Evolutionary conservation across 2,113 vertebrate genomes (phyloP), one percentile per base, ranked within the genome.

Genomic region (Thalassarche chlororhynchos): DNA sequence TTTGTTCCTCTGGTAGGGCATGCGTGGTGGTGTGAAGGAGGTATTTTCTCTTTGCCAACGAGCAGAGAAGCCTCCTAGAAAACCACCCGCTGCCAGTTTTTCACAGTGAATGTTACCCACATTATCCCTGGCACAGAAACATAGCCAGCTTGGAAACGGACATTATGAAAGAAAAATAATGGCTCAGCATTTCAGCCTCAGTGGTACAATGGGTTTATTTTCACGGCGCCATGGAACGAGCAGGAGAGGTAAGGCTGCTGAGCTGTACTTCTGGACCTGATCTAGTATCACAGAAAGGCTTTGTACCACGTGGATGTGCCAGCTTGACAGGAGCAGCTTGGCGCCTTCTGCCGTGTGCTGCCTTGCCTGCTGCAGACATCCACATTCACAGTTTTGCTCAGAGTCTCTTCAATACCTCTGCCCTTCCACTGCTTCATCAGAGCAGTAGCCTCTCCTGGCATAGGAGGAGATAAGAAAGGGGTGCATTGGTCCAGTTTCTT

Each of bases 101-200:
- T 90, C 65, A 46, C 52, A 79, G 80, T 26, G 84, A 91, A 79
- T 61, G 57, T 83, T 84, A 49, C 61, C 94, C 77, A 94, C 93
- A 79, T 76, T 91, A 71, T 51, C 87, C 91, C 95, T 95, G 84
- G 91, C 77, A 76, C 26, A 95, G 84, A 84, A 84, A 88, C 61
- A 58, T 18, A 72, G 83, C 52, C 90, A 92, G 65, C 32, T 79
- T 94, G 89, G 86, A 91, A 92, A 92, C 1, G 0, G 74, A 91
- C 82, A 86, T 57, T 49, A 72, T 89, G 87, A 95, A 95, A 93
- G 86, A 91, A 97, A 97, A 96, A 84, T 93, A 87, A 95, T 77
- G 81, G 65, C 91, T 97, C 92, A 83, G 75, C 81, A 77, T 65
- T 95, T 93, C 90, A 85, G 34, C 34, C 40, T 32, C 1, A 0